Base-by-base conservation (phyloP, 2,888 invertebrate genomes). In the Drosophila imparisetae region DNA sequence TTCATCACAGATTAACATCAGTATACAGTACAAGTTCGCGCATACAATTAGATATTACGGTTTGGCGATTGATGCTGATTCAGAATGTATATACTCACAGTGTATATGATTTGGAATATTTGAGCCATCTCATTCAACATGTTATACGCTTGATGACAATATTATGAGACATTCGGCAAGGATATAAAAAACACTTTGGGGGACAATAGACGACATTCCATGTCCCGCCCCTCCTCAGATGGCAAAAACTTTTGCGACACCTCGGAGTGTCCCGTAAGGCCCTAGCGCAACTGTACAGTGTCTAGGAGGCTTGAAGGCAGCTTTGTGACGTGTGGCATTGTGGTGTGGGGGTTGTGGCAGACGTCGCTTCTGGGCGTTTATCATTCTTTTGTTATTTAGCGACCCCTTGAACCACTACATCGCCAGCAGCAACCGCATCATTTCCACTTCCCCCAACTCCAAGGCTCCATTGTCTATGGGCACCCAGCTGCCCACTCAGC, bases 361-460 rank as follows among this genome's bases (percentile, higher is more conserved):
- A 15, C 36, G 13, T 36, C 50, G 59, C 55, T 45, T 62, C 55
- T 59, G 63, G 45, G 84, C 72, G 72, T 74, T 90, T 90, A 81
- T 77, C 86, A 89, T 89, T 85, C 85, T 74, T 81, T 90, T 84
- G 87, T 81, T 63, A 86, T 90, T 90, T 81, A 81, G 76, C 74
- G 71, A 68, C 64, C 71, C 72, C 84, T 62, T 42, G 73, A 68
- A 69, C 70, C 78, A 18, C 45, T 27, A 13, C 42, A 52, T 64
- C 54, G 29, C 59, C 36, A 30, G 21, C 59, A 49, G 30, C 66
- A 49, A 42, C 45, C 15, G 66, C 69, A 72, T 82, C 83, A 82
- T 81, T 83, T 83, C 86, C 69, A 30, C 52, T 49, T 36, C 18
- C 54, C 55, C 32, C 42, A 27, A 42, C 52, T 49, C 24, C 21